Evolutionary conservation across 1,140 invertebrate genomes (phyloP), one percentile per base, ranked within the genome.

Genomic region (Lysiphlebus fabarum): DNA sequence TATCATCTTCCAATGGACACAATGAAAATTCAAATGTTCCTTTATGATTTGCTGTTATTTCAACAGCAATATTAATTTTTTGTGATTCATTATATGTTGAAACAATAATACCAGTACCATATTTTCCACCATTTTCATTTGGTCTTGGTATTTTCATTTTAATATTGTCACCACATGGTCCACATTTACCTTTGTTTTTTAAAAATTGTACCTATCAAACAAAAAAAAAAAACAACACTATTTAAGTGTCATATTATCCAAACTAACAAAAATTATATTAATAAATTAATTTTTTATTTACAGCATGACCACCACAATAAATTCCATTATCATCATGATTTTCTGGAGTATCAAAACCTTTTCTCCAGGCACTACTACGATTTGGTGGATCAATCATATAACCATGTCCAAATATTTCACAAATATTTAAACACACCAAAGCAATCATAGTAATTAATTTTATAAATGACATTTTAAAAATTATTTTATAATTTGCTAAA

Each of bases 301-400:
- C 85, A 54, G 65, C 62, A 55, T 78, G 76, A 56, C 87, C 87
- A 36, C 87, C 88, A 69, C 89, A 90, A 70, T 80, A 88, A 38
- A 85, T 77, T 53, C 82, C 79, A 65, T 88, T 86, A 66, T 90
- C 89, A 49, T 85, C 73, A 42, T 81, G 87, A 71, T 93, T 90
- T 45, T 82, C 80, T 5, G 87, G 85, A 5, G 89, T 90, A 58
- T 85, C 77, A 73, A 88, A 91, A 34, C 89, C 88, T 68, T 83
- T 86, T 41, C 90, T 82, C 86, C 87, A 90, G 38, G 86, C 77
- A 33, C 84, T 82, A 57, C 84, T 83, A 57, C 89, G 81, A 53
- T 85, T 83, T 6, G 86, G 82, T 0, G 89, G 89, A 61, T 86
- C 81, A 62, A 88, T 70, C 68, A 91, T 73, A 75, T 86, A 84